Conservation (phyloP, 1,140 invertebrate genomes). For the Cydia pomonella region DNA sequence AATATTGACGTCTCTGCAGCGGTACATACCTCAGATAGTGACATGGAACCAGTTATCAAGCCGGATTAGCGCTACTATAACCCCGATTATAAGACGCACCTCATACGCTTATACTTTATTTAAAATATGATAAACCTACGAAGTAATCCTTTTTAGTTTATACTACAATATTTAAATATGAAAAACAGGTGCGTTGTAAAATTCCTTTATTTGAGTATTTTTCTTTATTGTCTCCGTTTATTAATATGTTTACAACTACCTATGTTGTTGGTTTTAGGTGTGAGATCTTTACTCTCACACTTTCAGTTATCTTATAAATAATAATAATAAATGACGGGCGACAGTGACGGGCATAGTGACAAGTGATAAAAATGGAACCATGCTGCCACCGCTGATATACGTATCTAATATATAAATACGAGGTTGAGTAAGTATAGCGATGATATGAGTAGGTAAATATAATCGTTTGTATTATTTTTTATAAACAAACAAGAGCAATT, state of each 20-base stretch:
- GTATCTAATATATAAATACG: too few relatives aligned
- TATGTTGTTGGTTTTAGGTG: too few relatives aligned
- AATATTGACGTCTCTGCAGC: constrained; percentile 18
- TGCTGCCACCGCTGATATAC: too few relatives aligned
- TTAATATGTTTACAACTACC: background rate
- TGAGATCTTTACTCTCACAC: too few relatives aligned
- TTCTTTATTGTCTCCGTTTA: background rate
- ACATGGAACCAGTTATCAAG: constrained; percentile 28
- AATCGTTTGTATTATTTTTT: too few relatives aligned
- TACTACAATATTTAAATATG: background rate
- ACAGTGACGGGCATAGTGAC: too few relatives aligned
- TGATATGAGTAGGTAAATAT: too few relatives aligned
- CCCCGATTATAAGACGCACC: background rate
- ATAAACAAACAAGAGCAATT: too few relatives aligned
- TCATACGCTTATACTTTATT: background rate
- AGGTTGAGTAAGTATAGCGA: too few relatives aligned
- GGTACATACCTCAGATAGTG: background rate
- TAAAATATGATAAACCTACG: constrained; percentile 10
- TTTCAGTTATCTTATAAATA: too few relatives aligned
- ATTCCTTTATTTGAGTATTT: constrained; percentile 16
- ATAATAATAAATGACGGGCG: too few relatives aligned
- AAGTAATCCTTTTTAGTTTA: background rate
- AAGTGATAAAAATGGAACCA: too few relatives aligned
- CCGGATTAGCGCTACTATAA: constrained; percentile 17
- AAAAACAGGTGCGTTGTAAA: constrained; percentile 2